Percentiles rank a stretch among this genome's conserved stretches.
Evolutionary conservation across 2,797 vertebrate genomes (phyloP).

Genomic region (Allobates femoralis): DNA sequence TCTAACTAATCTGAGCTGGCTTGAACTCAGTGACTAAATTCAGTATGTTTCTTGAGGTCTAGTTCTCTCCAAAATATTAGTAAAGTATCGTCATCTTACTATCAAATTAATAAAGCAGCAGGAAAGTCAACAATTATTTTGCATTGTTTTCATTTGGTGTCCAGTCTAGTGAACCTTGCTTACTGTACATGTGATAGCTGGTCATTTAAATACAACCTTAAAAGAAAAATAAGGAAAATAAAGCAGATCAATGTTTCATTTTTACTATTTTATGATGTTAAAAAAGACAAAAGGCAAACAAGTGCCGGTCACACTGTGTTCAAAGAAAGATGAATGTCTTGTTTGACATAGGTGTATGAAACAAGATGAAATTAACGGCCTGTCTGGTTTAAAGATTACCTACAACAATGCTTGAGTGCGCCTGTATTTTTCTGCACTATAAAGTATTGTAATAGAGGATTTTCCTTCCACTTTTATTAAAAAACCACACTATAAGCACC

Average conservation of each 20-base stretch:
- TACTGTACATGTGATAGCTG: background rate
- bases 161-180: background rate
- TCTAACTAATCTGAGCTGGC: background rate
- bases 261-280: background rate
- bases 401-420: conserved; percentile 27
- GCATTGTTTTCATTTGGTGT: background rate
- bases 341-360: conserved; percentile 44
- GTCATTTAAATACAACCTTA: background rate
- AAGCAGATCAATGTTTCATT: background rate
- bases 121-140: background rate
- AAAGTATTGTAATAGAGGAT: conserved; percentile 40
- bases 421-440: background rate
- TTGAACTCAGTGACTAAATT: background rate
- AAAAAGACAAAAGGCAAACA: conserved; percentile 16
- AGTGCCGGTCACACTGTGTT: background rate
- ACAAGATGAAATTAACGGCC: conserved; percentile 19
- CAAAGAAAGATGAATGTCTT: conserved; percentile 38
- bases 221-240: background rate
- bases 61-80: background rate
- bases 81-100: background rate
- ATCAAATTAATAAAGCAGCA: background rate
- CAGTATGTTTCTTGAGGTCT: background rate
- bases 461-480: conserved; percentile 37
- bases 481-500: conserved; percentile 12
- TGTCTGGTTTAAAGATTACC: conserved; percentile 38